Evolutionary conservation across 2,113 vertebrate genomes (phyloP).

Genomic region (Silurus meridionalis): DNA sequence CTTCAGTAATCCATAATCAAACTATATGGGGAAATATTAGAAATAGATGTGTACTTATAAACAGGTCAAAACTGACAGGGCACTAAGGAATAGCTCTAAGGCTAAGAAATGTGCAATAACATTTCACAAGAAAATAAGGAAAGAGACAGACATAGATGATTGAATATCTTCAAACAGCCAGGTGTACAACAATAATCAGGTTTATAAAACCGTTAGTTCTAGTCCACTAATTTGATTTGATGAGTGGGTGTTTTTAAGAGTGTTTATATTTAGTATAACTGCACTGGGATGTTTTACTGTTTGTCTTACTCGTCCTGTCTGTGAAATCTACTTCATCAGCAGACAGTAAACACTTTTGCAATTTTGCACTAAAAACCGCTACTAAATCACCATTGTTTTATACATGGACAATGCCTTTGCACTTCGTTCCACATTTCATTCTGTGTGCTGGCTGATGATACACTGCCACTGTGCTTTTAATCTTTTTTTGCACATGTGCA

Average conservation of each 20-base stretch:
- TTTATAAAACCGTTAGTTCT: background rate
- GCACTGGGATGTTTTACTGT: background rate
- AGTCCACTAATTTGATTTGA: background rate
- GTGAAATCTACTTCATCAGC: too few species aligned
- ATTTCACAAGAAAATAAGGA: background rate
- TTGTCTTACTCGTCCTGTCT: background rate
- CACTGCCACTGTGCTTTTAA: too few species aligned
- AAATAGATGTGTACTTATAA: background rate
- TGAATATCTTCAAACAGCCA: background rate
- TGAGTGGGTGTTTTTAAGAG: background rate
- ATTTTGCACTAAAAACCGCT: too few species aligned
- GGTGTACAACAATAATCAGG: background rate
- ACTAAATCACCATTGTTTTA: too few species aligned
- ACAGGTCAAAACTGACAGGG: background rate
- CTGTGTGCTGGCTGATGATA: too few species aligned
- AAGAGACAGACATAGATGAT: background rate
- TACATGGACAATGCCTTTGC: too few species aligned
- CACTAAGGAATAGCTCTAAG: background rate
- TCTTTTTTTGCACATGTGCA: too few species aligned
- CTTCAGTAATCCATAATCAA: background rate
- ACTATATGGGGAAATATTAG: background rate
- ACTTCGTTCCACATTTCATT: too few species aligned
- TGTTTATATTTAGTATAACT: background rate
- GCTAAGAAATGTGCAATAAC: background rate
- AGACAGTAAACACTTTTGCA: too few species aligned